Conservation (phyloP, 2,888 invertebrate genomes). For the Dinocampus coccinellae region DNA sequence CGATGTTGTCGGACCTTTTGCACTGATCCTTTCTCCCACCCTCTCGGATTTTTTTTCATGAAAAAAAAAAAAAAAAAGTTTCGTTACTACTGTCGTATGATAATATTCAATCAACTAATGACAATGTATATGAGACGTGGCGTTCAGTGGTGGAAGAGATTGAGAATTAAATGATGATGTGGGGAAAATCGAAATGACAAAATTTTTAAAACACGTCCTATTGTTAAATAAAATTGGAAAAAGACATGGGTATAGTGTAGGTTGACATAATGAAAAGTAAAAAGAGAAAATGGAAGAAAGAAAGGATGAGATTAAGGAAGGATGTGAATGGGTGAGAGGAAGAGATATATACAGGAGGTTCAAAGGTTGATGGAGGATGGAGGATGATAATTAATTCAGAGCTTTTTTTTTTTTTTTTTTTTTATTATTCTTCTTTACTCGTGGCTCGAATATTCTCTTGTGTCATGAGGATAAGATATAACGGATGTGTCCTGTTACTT, state of each 20-base stretch:
- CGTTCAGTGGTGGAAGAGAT: not conserved
- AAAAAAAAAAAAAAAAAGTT: no score
- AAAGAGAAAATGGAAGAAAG: not conserved
- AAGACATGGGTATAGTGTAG: no score
- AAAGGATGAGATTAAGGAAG: not conserved
- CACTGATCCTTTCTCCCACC: slow-evolving; percentile 42
- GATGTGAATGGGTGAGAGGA: slow-evolving; percentile 24
- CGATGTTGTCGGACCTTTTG: slow-evolving; percentile 35
- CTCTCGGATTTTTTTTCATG: slow-evolving; percentile 17
- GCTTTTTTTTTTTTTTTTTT: not conserved
- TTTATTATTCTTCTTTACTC: not conserved
- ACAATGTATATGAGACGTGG: not conserved
- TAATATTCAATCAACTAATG: not conserved
- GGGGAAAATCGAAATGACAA: no score
- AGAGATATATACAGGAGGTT: slow-evolving; percentile 40
- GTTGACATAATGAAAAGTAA: no score
- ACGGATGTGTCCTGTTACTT: slow-evolving; percentile 11
- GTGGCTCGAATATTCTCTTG: not conserved
- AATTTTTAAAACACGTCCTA: not conserved
- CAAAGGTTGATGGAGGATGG: slow-evolving; percentile 4
- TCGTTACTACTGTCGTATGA: no score
- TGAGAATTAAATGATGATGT: slow-evolving; percentile 5
- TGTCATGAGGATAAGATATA: slow-evolving; percentile 17
- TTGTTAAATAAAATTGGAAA: not conserved
- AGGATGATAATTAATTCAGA: slow-evolving; percentile 17